Percentiles rank a stretch among this genome's conserved stretches.
These are phyloP conservation scores for Rhopalosiphum nymphaeae DNA, from an alignment of 2,888 invertebrate genomes.

Conservation along the genomic window DNA sequence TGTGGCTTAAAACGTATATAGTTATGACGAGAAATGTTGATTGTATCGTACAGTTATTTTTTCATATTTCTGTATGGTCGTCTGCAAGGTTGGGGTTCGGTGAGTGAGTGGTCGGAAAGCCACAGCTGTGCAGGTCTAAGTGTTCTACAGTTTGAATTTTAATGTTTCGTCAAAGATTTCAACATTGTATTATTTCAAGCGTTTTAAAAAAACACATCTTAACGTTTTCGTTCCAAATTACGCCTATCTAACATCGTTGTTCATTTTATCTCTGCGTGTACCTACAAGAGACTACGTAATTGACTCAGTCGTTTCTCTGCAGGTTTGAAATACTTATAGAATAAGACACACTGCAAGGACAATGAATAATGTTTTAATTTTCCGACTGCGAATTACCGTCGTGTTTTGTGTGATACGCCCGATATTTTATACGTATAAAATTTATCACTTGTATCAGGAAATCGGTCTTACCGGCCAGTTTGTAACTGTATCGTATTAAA, in stretches of 20 bases:
- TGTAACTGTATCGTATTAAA: neutral
- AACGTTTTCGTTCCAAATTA: neutral
- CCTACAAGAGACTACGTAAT: neutral
- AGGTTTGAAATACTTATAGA: neutral
- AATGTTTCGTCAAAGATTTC: neutral
- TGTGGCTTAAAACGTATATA: neutral
- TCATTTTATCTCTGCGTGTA: neutral
- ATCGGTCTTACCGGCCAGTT: neutral
- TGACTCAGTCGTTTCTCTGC: neutral
- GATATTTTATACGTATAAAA: neutral
- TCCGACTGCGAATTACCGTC: neutral
- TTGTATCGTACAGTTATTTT: neutral
- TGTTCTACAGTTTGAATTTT: neutral
- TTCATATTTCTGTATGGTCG: neutral
- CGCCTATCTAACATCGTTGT: neutral
- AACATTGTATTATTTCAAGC: neutral
- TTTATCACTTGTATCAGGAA: neutral
- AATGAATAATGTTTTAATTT: neutral
- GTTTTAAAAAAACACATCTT: neutral
- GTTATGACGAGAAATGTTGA: neutral
- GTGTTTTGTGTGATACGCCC: neutral
- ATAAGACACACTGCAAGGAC: neutral
- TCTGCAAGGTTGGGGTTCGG: neutral
- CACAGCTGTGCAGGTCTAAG: neutral
- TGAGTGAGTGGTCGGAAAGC: neutral